Evolutionary conservation across 2,797 vertebrate genomes (phyloP).

Genomic region (Lindbergichthys nudifrons): DNA sequence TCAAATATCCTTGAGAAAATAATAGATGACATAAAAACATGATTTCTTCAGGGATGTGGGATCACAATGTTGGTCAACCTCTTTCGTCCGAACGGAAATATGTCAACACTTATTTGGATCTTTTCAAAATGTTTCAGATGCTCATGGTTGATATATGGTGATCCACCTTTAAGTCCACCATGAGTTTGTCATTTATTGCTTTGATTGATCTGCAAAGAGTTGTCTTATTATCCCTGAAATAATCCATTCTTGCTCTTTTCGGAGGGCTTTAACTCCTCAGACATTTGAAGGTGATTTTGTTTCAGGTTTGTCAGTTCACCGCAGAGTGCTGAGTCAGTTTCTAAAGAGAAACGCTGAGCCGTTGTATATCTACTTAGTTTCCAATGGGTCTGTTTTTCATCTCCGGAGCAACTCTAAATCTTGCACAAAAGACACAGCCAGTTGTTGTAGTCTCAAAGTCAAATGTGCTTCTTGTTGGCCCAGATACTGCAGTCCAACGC

Average conservation of each 20-base stretch:
- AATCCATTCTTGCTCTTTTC: not conserved
- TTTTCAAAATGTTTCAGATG: not conserved
- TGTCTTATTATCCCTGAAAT: not conserved
- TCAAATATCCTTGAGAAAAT: too few species aligned
- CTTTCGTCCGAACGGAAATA: not conserved
- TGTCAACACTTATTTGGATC: not conserved
- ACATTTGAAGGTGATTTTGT: constrained; percentile 27
- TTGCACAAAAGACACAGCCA: not conserved
- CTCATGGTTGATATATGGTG: too few species aligned
- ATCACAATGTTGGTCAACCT: not conserved
- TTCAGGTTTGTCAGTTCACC: not conserved
- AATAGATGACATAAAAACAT: too few species aligned
- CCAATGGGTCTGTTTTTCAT: not conserved
- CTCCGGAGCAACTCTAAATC: not conserved
- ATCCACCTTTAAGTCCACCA: not conserved
- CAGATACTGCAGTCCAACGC: not conserved
- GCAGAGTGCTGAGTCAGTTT: constrained; percentile 20
- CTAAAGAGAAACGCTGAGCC: constrained; percentile 18
- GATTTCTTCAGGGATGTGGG: not conserved
- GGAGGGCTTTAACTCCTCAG: not conserved
- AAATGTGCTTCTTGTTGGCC: not conserved
- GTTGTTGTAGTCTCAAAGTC: not conserved
- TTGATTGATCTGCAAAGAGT: not conserved
- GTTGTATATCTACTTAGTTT: not conserved
- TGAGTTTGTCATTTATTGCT: not conserved